Evolutionary conservation across 1,140 invertebrate genomes (phyloP).

Genomic region (Argopecten irradians): DNA sequence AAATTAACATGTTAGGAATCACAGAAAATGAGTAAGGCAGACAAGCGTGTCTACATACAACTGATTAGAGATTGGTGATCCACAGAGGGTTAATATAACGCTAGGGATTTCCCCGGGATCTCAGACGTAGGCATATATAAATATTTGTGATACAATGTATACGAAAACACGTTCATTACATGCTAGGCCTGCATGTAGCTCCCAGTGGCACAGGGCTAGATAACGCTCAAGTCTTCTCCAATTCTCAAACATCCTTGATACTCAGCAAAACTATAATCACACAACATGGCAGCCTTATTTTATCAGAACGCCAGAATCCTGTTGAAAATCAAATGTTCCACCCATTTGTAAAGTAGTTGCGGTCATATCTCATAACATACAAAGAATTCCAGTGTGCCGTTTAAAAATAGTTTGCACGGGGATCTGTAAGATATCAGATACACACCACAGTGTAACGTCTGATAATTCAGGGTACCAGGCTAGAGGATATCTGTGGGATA

Average conservation of each 20-base stretch:
- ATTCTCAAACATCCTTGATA: background rate
- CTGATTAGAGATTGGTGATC: background rate
- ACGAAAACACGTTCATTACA: background rate
- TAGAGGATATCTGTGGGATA: background rate
- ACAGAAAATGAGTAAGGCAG: background rate
- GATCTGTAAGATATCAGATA: background rate
- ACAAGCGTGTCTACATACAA: background rate
- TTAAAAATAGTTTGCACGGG: constrained; percentile 1
- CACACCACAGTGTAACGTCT: background rate
- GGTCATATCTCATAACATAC: constrained; percentile 17
- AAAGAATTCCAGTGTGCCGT: background rate
- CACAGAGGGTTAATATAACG: background rate
- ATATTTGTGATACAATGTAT: constrained; percentile 19
- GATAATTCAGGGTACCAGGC: background rate
- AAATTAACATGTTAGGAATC: background rate
- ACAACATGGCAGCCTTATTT: background rate
- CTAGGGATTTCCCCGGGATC: background rate
- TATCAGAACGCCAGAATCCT: constrained; percentile 21
- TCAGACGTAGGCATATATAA: constrained; percentile 6
- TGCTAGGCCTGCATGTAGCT: background rate
- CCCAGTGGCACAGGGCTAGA: background rate
- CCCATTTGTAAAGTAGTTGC: constrained; percentile 20
- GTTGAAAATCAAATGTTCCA: constrained; percentile 17
- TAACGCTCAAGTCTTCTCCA: background rate
- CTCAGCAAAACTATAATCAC: background rate